phyloP scores from a whole-genome alignment of 2,888 invertebrate species.

The Sphecodes monilicornis region DNA sequence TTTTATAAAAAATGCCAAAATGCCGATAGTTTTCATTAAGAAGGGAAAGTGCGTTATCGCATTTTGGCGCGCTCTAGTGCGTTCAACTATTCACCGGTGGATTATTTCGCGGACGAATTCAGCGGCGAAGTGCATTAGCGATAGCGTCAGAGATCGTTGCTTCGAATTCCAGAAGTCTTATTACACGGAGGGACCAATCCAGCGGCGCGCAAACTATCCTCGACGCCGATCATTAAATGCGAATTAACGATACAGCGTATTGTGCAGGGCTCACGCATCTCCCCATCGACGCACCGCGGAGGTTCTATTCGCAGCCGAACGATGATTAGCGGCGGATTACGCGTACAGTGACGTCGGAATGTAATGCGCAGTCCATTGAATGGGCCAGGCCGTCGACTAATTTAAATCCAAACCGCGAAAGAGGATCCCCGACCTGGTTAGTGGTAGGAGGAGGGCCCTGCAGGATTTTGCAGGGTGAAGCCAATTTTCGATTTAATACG shows the following conservation, averaged over 20 bases:
- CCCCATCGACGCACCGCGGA: conserved; percentile 31
- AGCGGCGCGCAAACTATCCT: conserved; percentile 56
- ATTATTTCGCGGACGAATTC: background rate
- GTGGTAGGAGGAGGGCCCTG: conserved; percentile 25
- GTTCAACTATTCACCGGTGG: background rate
- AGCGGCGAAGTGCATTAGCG: conserved; percentile 16
- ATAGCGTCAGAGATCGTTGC: conserved; percentile 45
- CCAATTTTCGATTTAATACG: conserved; percentile 66
- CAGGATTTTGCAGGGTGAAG: conserved; percentile 48
- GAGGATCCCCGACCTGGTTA: conserved; percentile 31
- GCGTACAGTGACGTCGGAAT: conserved; percentile 59
- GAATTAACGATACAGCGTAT: conserved; percentile 70
- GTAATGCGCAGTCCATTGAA: conserved; percentile 69
- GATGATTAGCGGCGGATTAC: conserved; percentile 76
- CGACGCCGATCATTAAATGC: conserved; percentile 72
- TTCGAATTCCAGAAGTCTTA: conserved; percentile 50
- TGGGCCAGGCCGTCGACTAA: conserved; percentile 59
- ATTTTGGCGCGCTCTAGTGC: background rate
- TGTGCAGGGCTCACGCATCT: conserved; percentile 49
- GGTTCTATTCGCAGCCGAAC: conserved; percentile 62
- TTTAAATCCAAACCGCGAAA: conserved; percentile 66
- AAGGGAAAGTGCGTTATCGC: background rate
- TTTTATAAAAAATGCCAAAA: no score
- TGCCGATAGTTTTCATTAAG: no score
- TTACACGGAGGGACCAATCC: conserved; percentile 48